Evolutionary conservation across 2,113 vertebrate species (phyloP).

Genomic region (Bostrychus sinensis): DNA sequence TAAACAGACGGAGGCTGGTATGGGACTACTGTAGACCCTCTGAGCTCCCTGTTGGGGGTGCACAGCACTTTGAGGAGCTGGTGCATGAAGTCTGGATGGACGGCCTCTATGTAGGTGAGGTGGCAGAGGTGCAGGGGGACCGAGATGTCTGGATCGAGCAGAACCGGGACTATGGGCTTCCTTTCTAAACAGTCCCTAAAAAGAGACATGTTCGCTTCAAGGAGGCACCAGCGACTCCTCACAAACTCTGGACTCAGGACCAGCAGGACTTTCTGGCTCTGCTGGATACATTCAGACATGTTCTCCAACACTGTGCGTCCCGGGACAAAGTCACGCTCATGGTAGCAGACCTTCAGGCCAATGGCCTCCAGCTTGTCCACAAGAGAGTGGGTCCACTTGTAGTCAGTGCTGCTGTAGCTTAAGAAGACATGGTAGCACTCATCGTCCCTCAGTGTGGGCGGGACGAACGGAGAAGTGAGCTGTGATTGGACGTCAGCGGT

Average conservation of each 20-base stretch:
- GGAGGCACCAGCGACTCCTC: conserved; percentile 72
- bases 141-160: conserved; percentile 59
- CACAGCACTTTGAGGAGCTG: conserved; percentile 62
- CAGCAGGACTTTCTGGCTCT: conserved; percentile 75
- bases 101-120: conserved; percentile 72
- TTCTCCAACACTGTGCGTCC: conserved; percentile 72
- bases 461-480: conserved; percentile 1
- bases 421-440: conserved; percentile 71
- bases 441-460: conserved; percentile 35
- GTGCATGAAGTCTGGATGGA: conserved; percentile 44
- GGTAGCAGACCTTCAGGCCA: conserved; percentile 61
- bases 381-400: conserved; percentile 54
- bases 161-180: conserved; percentile 65
- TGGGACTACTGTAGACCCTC: conserved; percentile 47
- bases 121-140: conserved; percentile 71
- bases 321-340: conserved; percentile 67
- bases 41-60: conserved; percentile 44
- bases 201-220: conserved; percentile 72
- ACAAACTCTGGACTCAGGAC: conserved; percentile 74
- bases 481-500: background rate
- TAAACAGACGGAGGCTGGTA: conserved; percentile 58
- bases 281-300: conserved; percentile 71
- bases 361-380: conserved; percentile 56
- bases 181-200: conserved; percentile 68
- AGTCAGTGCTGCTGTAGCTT: conserved; percentile 67